Evolutionary conservation across 2,888 invertebrate species (phyloP).

Genomic region (Dryobotodes eremita): DNA sequence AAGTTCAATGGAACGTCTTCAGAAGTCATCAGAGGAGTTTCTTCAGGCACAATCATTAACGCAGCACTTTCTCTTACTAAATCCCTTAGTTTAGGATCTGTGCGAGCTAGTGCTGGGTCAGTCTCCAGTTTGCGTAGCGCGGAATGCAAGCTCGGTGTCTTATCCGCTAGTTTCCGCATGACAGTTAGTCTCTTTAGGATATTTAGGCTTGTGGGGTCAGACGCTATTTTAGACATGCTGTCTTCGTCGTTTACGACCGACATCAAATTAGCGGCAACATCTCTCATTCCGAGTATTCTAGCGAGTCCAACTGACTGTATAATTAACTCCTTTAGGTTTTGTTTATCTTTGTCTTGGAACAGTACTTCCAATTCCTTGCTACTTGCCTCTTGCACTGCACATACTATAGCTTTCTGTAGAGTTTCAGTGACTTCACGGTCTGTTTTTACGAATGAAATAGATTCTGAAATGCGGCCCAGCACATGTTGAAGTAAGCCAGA

Average conservation of each 20-base stretch:
- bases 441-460: constrained; percentile 91
- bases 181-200: constrained; percentile 93
- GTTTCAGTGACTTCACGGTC: constrained; percentile 92
- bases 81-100: constrained; percentile 93
- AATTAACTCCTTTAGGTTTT: constrained; percentile 87
- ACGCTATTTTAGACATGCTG: constrained; percentile 89
- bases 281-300: constrained; percentile 92
- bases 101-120: constrained; percentile 92
- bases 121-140: constrained; percentile 92
- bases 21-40: constrained; percentile 91
- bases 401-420: constrained; percentile 92
- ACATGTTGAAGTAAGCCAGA: constrained; percentile 91
- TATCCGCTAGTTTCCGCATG: constrained; percentile 93
- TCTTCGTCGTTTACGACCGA: constrained; percentile 90
- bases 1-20: constrained; percentile 93
- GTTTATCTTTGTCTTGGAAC: constrained; percentile 87
- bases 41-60: constrained; percentile 92
- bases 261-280: constrained; percentile 91
- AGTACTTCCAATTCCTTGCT: constrained; percentile 90
- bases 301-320: constrained; percentile 93
- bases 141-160: constrained; percentile 91
- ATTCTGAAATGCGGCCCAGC: constrained; percentile 91
- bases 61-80: constrained; percentile 94
- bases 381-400: constrained; percentile 92
- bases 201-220: constrained; percentile 91